These are phyloP conservation scores for Druon quercuslanigerum DNA, from an alignment of 1,140 invertebrate species.

Conservation along the genomic window DNA sequence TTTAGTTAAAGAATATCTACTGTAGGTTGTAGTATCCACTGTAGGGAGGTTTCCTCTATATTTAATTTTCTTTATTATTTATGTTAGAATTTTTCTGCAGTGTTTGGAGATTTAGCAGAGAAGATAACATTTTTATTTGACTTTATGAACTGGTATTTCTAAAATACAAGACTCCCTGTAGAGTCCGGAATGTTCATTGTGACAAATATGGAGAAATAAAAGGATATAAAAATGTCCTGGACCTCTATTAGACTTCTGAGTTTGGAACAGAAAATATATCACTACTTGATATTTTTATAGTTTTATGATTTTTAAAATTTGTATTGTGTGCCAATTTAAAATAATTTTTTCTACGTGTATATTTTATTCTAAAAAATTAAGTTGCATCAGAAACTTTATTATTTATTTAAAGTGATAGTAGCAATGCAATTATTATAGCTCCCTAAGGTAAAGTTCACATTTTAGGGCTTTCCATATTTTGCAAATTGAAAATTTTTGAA, in stretches of 20 bases:
- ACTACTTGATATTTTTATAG: not conserved
- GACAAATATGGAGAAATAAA: slow-evolving; percentile 24
- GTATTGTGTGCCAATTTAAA: not conserved
- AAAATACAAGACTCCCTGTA: not conserved
- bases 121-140: slow-evolving; percentile 1
- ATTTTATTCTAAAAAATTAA: too few relatives aligned
- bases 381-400: too few relatives aligned
- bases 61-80: not conserved
- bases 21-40: too few relatives aligned
- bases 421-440: too few relatives aligned
- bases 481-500: too few relatives aligned
- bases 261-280: not conserved
- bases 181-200: not conserved
- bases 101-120: not conserved
- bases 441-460: too few relatives aligned
- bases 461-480: too few relatives aligned
- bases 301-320: not conserved
- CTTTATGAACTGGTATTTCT: not conserved
- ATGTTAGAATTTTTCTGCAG: not conserved
- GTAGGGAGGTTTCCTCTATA: too few relatives aligned
- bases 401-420: too few relatives aligned
- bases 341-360: not conserved
- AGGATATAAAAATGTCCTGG: slow-evolving; percentile 1
- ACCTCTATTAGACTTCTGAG: not conserved
- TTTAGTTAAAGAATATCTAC: too few relatives aligned